Evolutionary conservation across 2,797 vertebrate species (phyloP), one percentile per base, ranked within the genome.

Genomic region (Gadopsis marmoratus): DNA sequence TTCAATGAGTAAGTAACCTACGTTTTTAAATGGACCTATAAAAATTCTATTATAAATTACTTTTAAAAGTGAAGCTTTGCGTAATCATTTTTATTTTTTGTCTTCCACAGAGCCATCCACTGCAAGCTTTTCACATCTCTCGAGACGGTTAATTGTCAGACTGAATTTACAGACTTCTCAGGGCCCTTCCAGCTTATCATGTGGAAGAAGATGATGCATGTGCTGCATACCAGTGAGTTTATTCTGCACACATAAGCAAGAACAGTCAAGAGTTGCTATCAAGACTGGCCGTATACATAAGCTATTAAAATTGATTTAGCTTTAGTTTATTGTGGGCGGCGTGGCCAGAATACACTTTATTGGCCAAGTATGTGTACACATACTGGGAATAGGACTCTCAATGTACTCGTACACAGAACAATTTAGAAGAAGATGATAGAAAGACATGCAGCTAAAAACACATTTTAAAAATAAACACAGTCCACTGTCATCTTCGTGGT

Each of bases 181-280:
- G 95, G 94, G 11, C 96, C 96, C 5, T 91, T 95, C 61, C 96
- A 96, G 89, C 95, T 96, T 31, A 95, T 96, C 69, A 89, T 96
- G 90, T 96, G 96, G 96, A 96, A 96, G 89, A 96, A 96, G 86
- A 96, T 96, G 96, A 95, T 96, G 94, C 95, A 96, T 0, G 94
- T 96, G 64, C 89, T 96, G 66, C 95, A 95, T 51, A 96, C 95
- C 67, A 96, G 93, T 94, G 74, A 89, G 93, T 91, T 65, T 12
- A 83, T 19, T 35, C 68, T 50, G 14, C 3, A 39, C 16, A 19
- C 54, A 71, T 50, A 69, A 13, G 13, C 45, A 9, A 71, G 56
- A 17, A 19, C 17, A 17, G 21, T 35, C 19, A 23, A 16, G 31
- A 47, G 11, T 43, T 60, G n/a, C 19, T 26, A 21, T 59, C 7